Evolutionary conservation across 2,797 vertebrate genomes (phyloP), one percentile per base, ranked within the genome.

Genomic region (Anabas testudineus): DNA sequence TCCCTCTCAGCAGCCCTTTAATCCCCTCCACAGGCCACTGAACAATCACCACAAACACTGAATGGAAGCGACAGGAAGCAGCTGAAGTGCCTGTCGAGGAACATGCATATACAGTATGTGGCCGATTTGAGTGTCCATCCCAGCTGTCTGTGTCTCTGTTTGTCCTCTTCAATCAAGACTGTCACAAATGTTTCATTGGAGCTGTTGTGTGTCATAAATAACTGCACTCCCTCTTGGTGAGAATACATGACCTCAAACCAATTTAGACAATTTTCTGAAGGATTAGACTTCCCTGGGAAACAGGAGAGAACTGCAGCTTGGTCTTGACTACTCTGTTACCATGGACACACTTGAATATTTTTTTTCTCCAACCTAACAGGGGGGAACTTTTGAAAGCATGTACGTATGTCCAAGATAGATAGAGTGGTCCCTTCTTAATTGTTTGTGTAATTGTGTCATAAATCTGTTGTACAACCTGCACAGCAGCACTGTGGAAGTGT

Each of bases 11-110:
- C 3, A n/a, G 53, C 69, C 49, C 51, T 77, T 81, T 78, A 77
- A 82, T 80, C 77, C 69, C 52, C 66, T 83, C 86, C 80, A 89
- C 4, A 47, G 74, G 24, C 75, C 2, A 4, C 54, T 83, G 55
- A 78, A 67, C 76, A 74, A 58, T 72, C 65, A 30, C 30, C 57
- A 10, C 66, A 51, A 63, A 59, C 26, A 32, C 61, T 24, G 46
- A 74, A 61, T 42, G 16, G 26, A 63, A 66, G 42, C 5, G 45
- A 82, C 78, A 47, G 51, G 43, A 28, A 80, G 70, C 63, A 61
- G 74, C 67, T 63, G 36, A 74, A 80, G 73, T 60, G 43, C 26
- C 12, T 2, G 54, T 18, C 9, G 13, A 75, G n/a, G 47, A 69
- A 53, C 43, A 18, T 2, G 19, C 61, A 64, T 54, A 65, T 22